Percentiles rank a stretch among this genome's conserved stretches.
These are phyloP conservation scores for Ptyas mucosa DNA, from an alignment of 2,113 vertebrate genomes.

Conservation along the genomic window DNA sequence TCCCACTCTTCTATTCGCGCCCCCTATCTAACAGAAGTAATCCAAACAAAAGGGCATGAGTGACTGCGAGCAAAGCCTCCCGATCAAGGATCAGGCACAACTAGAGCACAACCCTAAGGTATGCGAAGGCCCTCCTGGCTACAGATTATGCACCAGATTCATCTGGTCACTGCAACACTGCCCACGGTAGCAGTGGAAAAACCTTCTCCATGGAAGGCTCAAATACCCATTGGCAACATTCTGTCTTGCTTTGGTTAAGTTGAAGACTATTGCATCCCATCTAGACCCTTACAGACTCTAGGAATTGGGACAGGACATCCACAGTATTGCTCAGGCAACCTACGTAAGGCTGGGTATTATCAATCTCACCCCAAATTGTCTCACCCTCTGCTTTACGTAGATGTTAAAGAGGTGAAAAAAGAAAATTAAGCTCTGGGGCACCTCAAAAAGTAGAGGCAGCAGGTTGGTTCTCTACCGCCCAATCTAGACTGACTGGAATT, in stretches of 20 bases:
- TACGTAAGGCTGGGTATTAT: background rate
- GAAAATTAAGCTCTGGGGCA: background rate
- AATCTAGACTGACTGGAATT: background rate
- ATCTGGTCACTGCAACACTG: background rate
- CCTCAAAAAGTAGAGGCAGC: background rate
- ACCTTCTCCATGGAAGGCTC: background rate
- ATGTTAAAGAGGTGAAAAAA: background rate
- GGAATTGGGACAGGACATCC: background rate
- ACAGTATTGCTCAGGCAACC: background rate
- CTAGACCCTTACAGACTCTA: background rate
- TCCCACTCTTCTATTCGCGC: no score
- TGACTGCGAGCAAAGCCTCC: background rate
- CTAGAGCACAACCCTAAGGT: background rate
- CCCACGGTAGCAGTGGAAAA: background rate
- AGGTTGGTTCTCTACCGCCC: background rate
- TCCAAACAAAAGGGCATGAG: background rate
- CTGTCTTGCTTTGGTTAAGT: background rate
- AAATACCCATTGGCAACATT: background rate
- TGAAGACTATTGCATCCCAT: background rate
- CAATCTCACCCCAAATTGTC: background rate
- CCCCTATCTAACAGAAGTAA: background rate
- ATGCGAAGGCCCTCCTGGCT: background rate
- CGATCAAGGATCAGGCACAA: background rate
- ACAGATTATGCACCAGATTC: background rate
- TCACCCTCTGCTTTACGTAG: background rate